Evolutionary conservation across 2,888 invertebrate species (phyloP).

Genomic region (Xylota sylvarum): DNA sequence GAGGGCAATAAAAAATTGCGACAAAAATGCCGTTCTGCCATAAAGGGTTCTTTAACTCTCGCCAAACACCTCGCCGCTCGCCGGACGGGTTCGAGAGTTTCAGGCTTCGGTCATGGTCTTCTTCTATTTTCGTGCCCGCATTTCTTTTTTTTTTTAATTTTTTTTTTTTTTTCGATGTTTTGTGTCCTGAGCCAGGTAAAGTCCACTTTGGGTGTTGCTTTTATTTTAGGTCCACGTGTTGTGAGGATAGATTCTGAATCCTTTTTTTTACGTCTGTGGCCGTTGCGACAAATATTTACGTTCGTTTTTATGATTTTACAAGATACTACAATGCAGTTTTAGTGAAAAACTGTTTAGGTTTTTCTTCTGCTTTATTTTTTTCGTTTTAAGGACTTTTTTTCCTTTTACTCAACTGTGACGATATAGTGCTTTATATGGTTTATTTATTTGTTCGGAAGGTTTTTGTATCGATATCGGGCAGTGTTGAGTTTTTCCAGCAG

Average conservation of each 20-base stretch:
- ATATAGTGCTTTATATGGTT: constrained; percentile 70
- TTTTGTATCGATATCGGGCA: constrained; percentile 57
- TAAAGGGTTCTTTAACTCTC: constrained; percentile 59
- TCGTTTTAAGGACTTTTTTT: constrained; percentile 17
- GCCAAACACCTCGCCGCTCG: neutral
- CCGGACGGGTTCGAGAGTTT: constrained; percentile 1
- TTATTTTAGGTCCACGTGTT: constrained; percentile 64
- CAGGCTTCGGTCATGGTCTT: constrained; percentile 30
- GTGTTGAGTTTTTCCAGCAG: constrained; percentile 52
- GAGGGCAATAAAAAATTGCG: constrained; percentile 73
- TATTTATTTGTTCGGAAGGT: constrained; percentile 66
- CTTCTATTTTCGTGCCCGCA: constrained; percentile 28
- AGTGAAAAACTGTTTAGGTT: constrained; percentile 61
- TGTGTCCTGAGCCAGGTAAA: constrained; percentile 56
- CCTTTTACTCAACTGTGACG: constrained; percentile 23
- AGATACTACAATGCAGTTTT: constrained; percentile 71
- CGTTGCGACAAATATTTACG: constrained; percentile 75
- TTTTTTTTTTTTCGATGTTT: neutral
- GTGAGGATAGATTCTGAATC: constrained; percentile 46
- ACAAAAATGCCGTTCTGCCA: constrained; percentile 68
- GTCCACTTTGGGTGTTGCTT: constrained; percentile 17
- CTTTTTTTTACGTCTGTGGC: constrained; percentile 61
- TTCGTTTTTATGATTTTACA: constrained; percentile 75
- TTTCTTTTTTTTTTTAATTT: constrained; percentile 45
- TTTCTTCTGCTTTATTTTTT: constrained; percentile 9